Base-by-base conservation (phyloP, 1,140 invertebrate species). In the Aradophagus sp. region DNA sequence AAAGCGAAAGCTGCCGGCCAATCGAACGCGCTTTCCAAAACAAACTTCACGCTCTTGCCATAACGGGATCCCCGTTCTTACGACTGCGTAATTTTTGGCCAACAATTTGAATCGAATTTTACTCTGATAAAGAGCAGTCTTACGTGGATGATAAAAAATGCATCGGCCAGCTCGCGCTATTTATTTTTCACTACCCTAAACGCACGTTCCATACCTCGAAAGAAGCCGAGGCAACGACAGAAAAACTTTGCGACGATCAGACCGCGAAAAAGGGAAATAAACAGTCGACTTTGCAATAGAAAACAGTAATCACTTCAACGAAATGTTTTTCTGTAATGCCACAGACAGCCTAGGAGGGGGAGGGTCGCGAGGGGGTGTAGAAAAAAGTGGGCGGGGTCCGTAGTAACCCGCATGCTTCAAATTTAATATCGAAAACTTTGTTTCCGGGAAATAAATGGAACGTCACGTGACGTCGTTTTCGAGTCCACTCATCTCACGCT, bases 1-100 rank as follows among this genome's bases (percentile, higher is more conserved):
- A 84, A 67, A 66, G 61, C 35, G 34, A 66, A 66, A 56, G 52
- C 42, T 20, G 12, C 47, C 27, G 42, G 14, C 50, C 61, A 65
- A 55, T 65, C 45, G 15, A 23, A 0, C 32, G 19, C 32, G 11
- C 47, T 42, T 44, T 52, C 36, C 27, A 61, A 48, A 61, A 42
- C 34, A 5, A 44, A 20, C 36, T 2, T 15, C 14, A 16, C 2
- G 15, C 19, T 12, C 11, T 45, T 29, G 20, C 20, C 20, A 23
- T 8, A 8, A 23, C 8, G 20, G 8, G 8, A 23, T 23, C 4
- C 8, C 8, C 8, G 20, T n/a, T n/a, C n/a, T n/a, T n/a, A n/a
- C n/a, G n/a, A n/a, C n/a, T n/a, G n/a, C n/a, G n/a, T n/a, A n/a
- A n/a, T 23, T 23, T 23, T 23, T 8, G 20, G 4, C 20, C 20